Percentiles rank a stretch among this genome's conserved stretches.
phyloP scores from a whole-genome alignment of 2,797 vertebrate genomes.

The Remorina albescens region DNA sequence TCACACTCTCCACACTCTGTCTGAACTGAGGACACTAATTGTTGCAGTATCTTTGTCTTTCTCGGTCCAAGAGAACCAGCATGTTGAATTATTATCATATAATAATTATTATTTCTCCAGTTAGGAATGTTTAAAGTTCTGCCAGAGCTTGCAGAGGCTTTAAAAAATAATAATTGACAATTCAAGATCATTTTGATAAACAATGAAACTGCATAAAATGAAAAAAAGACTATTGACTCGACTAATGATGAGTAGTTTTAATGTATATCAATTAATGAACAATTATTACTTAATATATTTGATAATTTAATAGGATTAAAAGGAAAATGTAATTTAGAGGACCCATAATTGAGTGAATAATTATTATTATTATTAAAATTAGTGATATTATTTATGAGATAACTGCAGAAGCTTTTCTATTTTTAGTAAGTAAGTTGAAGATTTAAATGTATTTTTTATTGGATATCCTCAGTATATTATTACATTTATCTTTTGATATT shows the following conservation, averaged over 20 bases:
- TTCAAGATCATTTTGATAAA: too few relatives aligned
- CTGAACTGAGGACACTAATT: background rate
- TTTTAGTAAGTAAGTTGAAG: background rate
- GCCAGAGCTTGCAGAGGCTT: background rate
- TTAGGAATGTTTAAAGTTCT: background rate
- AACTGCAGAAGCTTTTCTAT: too few relatives aligned
- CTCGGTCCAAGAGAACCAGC: background rate
- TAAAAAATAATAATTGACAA: too few relatives aligned
- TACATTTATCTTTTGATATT: background rate
- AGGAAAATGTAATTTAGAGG: background rate
- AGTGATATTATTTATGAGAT: background rate
- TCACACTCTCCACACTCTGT: too few relatives aligned
- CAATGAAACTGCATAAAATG: too few relatives aligned
- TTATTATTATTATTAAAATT: background rate
- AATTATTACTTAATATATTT: background rate
- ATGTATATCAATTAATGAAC: background rate
- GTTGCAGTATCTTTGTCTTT: background rate
- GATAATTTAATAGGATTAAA: background rate
- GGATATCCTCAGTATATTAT: background rate
- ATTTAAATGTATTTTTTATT: background rate
- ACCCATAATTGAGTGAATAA: background rate
- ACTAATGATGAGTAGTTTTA: background rate
- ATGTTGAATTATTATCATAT: background rate
- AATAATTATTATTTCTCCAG: background rate
- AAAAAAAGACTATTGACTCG: too few relatives aligned